phyloP scores from a whole-genome alignment of 2,797 vertebrate genomes.

The Poecile montanus region DNA sequence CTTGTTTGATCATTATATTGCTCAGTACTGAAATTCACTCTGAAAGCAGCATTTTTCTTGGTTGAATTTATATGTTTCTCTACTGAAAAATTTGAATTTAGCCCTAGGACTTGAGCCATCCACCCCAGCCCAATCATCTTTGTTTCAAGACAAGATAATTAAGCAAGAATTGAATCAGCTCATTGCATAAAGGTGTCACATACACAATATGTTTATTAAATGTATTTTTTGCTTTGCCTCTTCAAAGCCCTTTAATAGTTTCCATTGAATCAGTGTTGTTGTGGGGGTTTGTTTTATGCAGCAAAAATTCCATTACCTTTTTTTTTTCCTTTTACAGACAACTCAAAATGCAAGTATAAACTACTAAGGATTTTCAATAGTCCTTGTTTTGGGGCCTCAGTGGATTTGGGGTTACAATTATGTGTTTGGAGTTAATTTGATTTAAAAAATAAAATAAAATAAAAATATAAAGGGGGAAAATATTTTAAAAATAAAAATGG shows the following conservation, averaged over 20 bases:
- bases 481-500: too few relatives aligned
- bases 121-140: neutral
- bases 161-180: neutral
- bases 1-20: neutral
- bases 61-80: neutral
- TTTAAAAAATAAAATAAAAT: neutral
- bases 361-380: neutral
- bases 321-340: neutral
- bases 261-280: neutral
- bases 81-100: neutral
- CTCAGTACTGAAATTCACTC: neutral
- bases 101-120: neutral
- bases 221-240: neutral
- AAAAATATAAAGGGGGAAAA: too few relatives aligned
- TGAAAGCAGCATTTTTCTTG: neutral
- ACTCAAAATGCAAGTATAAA: neutral
- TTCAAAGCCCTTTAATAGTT: neutral
- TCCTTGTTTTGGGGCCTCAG: neutral
- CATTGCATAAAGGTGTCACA: neutral
- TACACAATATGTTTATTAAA: neutral
- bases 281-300: neutral
- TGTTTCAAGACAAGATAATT: neutral
- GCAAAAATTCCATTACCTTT: neutral
- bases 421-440: neutral
- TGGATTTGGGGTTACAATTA: neutral